phyloP scores from a whole-genome alignment of 2,113 vertebrate genomes.

The Zosterops japonicus region DNA sequence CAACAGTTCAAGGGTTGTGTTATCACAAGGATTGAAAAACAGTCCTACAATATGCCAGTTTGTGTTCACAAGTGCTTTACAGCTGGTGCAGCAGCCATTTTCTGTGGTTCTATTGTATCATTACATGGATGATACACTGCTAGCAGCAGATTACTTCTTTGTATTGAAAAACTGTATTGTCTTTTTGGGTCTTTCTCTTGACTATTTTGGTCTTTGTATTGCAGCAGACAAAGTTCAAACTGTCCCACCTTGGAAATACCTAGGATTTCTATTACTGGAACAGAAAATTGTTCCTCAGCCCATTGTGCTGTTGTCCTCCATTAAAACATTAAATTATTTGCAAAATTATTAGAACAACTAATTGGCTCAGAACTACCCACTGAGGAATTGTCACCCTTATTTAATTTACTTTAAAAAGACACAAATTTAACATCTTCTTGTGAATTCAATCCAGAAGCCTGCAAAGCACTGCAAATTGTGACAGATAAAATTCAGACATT shows the following conservation, averaged over 20 bases:
- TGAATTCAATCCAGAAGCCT: background rate
- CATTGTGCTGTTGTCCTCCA: background rate
- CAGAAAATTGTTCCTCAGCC: background rate
- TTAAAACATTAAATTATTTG: background rate
- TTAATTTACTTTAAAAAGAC: background rate
- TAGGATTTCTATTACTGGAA: background rate
- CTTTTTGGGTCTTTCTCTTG: background rate
- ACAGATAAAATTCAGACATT: background rate
- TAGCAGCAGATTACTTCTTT: background rate
- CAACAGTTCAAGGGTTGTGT: background rate
- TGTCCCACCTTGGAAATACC: background rate
- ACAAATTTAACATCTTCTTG: background rate
- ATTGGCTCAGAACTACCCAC: background rate
- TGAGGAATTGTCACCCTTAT: background rate
- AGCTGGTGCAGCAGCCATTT: background rate
- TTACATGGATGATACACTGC: too few relatives aligned
- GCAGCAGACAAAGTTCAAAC: background rate
- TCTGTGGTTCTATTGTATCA: background rate
- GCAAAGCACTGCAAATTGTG: background rate
- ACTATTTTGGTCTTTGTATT: background rate
- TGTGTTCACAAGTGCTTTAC: background rate
- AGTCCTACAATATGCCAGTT: background rate
- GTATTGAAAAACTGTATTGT: background rate
- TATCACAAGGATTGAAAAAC: background rate
- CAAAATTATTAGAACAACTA: background rate